phyloP scores from a whole-genome alignment of 1,140 invertebrate species.

The Zaprionus davidi region DNA sequence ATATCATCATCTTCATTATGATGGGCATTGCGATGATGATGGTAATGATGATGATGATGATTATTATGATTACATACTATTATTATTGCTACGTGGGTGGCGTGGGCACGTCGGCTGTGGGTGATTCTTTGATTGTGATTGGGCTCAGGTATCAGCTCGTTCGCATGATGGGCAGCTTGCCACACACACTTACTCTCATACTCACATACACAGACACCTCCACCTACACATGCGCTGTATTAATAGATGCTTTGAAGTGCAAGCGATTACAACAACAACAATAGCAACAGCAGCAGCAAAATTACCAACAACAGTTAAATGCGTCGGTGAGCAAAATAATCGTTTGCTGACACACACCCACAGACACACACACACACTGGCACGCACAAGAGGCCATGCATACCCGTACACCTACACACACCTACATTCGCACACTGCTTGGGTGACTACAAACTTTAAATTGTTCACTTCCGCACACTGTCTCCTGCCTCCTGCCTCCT shows the following conservation, averaged over 20 bases:
- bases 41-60: constrained; percentile 39
- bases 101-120: constrained; percentile 22
- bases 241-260: constrained; percentile 57
- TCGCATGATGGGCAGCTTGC: constrained; percentile 35
- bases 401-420: background rate
- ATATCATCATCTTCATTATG: constrained; percentile 29
- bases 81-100: constrained; percentile 61
- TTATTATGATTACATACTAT: constrained; percentile 51
- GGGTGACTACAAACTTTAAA: constrained; percentile 53
- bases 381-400: background rate
- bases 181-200: constrained; percentile 12
- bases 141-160: constrained; percentile 50
- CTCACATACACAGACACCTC: constrained; percentile 6
- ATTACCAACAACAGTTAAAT: constrained; percentile 34
- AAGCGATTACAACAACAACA: constrained; percentile 42
- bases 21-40: constrained; percentile 33
- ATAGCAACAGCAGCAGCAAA: constrained; percentile 16
- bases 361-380: constrained; percentile 12
- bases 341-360: constrained; percentile 21
- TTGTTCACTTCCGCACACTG: constrained; percentile 54
- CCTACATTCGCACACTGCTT: constrained; percentile 5
- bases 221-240: constrained; percentile 16
- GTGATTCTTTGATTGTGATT: constrained; percentile 49
- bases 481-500: background rate
- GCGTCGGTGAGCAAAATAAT: constrained; percentile 48